Conservation (phyloP, 1,140 invertebrate species). For the Drosophila saltans region DNA sequence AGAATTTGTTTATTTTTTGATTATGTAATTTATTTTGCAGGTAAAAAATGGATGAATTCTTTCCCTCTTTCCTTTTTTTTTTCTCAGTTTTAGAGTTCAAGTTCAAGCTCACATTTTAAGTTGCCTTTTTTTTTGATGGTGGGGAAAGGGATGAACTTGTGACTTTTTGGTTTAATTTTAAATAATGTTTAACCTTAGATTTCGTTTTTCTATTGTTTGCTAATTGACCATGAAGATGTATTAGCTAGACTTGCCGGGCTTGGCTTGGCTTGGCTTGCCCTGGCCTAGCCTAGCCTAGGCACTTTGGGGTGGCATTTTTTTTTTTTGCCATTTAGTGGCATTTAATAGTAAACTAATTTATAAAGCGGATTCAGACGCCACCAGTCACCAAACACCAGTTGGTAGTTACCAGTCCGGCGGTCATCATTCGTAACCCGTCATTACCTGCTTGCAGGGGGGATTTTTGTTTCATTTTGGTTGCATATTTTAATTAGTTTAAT, state of each 20-base stretch:
- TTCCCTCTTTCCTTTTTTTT: background rate
- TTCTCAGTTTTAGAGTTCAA: constrained; percentile 38
- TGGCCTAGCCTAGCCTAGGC: background rate
- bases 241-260: constrained; percentile 25
- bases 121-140: constrained; percentile 46
- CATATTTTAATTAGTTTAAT: constrained; percentile 72
- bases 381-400: background rate
- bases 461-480: constrained; percentile 39
- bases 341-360: constrained; percentile 78
- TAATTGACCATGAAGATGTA: constrained; percentile 75
- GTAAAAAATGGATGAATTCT: constrained; percentile 27
- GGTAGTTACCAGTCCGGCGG: background rate
- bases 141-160: constrained; percentile 30
- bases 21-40: constrained; percentile 69
- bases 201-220: constrained; percentile 63
- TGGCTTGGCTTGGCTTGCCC: background rate
- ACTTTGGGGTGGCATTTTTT: constrained; percentile 59
- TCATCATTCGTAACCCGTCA: constrained; percentile 8
- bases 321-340: constrained; percentile 71
- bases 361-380: constrained; percentile 55
- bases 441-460: background rate
- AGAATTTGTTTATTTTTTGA: constrained; percentile 62
- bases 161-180: constrained; percentile 42
- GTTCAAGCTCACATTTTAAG: constrained; percentile 40
- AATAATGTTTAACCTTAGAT: constrained; percentile 47